Conservation (phyloP, 2,888 invertebrate species). For the Caenorhabditis japonica region DNA sequence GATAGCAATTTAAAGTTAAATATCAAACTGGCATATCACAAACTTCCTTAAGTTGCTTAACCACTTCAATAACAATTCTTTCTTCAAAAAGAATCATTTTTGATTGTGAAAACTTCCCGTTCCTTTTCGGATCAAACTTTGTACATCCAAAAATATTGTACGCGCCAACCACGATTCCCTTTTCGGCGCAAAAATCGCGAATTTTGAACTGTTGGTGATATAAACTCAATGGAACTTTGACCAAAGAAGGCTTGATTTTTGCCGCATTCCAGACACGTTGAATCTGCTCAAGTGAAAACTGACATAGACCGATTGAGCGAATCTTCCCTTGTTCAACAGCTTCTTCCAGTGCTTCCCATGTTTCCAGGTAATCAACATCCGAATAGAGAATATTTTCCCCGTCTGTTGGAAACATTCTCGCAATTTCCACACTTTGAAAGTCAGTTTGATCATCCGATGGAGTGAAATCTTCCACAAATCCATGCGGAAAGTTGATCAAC, state of each 20-base stretch:
- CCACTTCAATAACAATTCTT: no score
- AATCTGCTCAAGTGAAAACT: constrained; percentile 70
- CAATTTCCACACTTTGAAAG: constrained; percentile 71
- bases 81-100: no score
- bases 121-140: no score
- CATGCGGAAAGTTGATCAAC: no score
- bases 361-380: constrained; percentile 73
- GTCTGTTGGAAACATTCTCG: constrained; percentile 66
- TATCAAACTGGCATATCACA: no score
- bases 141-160: no score
- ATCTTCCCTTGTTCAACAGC: constrained; percentile 58
- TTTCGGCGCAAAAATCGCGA: constrained; percentile 80
- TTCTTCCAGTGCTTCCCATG: constrained; percentile 75
- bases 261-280: constrained; percentile 82
- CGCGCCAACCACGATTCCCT: constrained; percentile 57
- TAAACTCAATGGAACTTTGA: constrained; percentile 83
- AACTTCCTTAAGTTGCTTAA: no score
- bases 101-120: no score
- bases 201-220: constrained; percentile 85
- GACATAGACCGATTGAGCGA: constrained; percentile 75
- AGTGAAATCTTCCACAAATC: not conserved
- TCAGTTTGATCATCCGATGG: no score
- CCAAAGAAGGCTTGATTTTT: constrained; percentile 82
- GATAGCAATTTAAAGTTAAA: no score
- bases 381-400: constrained; percentile 63